A percentile compares a stretch with the other conserved stretches of the same genome.
Evolutionary conservation across 2,888 invertebrate genomes (phyloP).

Genomic region (Bursaphelenchus okinawaensis): DNA sequence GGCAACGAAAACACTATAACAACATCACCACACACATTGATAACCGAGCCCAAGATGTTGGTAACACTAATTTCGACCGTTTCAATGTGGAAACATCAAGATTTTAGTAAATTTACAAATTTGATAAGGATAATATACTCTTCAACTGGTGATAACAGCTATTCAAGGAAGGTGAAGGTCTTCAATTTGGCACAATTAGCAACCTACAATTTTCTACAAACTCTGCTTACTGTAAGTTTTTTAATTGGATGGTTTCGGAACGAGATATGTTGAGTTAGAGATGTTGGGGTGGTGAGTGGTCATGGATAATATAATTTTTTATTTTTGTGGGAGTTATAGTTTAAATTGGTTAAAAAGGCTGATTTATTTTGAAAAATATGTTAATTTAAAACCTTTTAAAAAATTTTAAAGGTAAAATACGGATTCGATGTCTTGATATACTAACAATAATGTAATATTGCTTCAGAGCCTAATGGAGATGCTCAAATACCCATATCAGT

Average conservation of each 20-base stretch:
- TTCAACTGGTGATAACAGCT: background rate
- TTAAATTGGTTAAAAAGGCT: conserved; percentile 26
- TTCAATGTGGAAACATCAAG: background rate
- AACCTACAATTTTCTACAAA: background rate
- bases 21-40: background rate
- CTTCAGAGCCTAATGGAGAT: conserved; percentile 3
- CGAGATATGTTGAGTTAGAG: too few species aligned
- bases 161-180: background rate
- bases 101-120: background rate
- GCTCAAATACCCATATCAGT: background rate
- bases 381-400: background rate
- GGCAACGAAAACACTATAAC: background rate
- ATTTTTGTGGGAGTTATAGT: too few species aligned
- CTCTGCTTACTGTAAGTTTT: conserved; percentile 14
- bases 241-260: too few species aligned
- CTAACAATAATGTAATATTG: too few species aligned
- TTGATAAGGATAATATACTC: background rate
- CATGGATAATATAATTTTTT: too few species aligned
- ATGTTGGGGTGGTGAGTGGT: too few species aligned
- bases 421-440: too few species aligned
- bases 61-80: background rate
- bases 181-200: conserved; percentile 13
- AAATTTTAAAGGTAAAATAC: background rate
- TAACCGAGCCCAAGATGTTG: background rate
- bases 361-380: background rate